phyloP scores from a whole-genome alignment of 2,888 invertebrate genomes.

The Meganola albula region DNA sequence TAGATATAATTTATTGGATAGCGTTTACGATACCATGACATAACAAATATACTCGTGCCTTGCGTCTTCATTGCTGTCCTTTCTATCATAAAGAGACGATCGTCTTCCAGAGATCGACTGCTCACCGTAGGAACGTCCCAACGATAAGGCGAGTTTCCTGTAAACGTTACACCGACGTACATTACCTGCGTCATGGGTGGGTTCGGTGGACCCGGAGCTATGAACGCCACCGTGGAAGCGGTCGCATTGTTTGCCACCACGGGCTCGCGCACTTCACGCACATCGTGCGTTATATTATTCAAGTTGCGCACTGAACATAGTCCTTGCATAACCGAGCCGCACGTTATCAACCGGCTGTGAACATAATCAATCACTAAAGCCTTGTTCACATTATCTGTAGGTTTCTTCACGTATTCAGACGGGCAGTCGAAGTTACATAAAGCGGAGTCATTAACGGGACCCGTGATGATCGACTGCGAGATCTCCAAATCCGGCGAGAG shows the following conservation, averaged over 20 bases:
- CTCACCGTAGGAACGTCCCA: conserved; percentile 96
- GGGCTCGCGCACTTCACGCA: conserved; percentile 89
- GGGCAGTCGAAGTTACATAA: conserved; percentile 94
- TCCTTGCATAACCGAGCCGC: conserved; percentile 94
- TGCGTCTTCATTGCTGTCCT: conserved; percentile 92
- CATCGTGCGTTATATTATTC: conserved; percentile 89
- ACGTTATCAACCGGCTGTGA: conserved; percentile 91
- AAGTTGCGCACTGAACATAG: conserved; percentile 92
- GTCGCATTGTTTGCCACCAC: conserved; percentile 97
- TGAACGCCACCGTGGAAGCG: conserved; percentile 97
- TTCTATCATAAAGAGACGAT: conserved; percentile 93
- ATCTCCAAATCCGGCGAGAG: conserved; percentile 91
- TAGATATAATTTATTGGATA: conserved; percentile 97
- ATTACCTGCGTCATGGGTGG: conserved; percentile 94
- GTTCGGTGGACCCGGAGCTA: conserved; percentile 95
- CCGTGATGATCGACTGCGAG: conserved; percentile 87
- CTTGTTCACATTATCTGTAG: conserved; percentile 94
- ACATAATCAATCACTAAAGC: conserved; percentile 96
- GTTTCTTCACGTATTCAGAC: conserved; percentile 83
- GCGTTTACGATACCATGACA: conserved; percentile 91
- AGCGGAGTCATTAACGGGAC: conserved; percentile 92
- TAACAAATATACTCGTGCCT: conserved; percentile 95
- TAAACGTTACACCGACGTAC: conserved; percentile 97
- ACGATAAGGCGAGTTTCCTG: conserved; percentile 93
- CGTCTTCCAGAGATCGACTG: conserved; percentile 91